Evolutionary conservation across 2,888 invertebrate genomes (phyloP), one percentile per base, ranked within the genome.

Genomic region (Spodoptera littoralis): DNA sequence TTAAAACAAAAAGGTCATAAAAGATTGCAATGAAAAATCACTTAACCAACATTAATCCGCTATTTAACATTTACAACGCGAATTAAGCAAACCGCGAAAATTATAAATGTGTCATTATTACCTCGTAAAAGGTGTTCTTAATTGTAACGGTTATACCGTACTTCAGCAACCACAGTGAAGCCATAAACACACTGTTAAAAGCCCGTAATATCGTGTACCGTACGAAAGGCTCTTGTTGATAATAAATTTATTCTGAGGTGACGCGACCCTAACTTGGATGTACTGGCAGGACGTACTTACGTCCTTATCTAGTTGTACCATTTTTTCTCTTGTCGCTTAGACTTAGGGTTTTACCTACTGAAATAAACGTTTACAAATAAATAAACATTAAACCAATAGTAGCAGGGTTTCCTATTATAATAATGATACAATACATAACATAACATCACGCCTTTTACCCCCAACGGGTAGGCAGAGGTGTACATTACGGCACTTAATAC

Each of bases 121-220:
- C 50, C 46, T 48, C 67, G 65, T 77, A 50, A 71, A 66, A 62
- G 56, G 56, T 62, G 61, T 62, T 57, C 65, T 70, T 71, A 75
- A 76, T 71, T 60, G 76, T 75, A 59, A 78, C 63, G 65, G 58
- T 78, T 64, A 76, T 65, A 63, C 53, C 64, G 65, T 57, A 78
- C 70, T 77, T 62, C 30, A 65, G 54, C 48, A 64, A 76, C 69
- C 71, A 65, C 79, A 52, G 66, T 68, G 51, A 72, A 58, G 54
- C 57, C 57, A 79, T 77, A 76, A 79, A 79, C 76, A 79, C 73
- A 70, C 64, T 68, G 72, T 77, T 76, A 73, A 76, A 73, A 60
- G 63, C 67, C 58, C 53, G 42, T 76, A 67, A 76, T 36, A 36
- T 65, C 67, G 56, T 54, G 60, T 63, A 66, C 71, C 49, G 54